Conservation (phyloP, 2,888 invertebrate genomes). For the Theretra japonica region DNA sequence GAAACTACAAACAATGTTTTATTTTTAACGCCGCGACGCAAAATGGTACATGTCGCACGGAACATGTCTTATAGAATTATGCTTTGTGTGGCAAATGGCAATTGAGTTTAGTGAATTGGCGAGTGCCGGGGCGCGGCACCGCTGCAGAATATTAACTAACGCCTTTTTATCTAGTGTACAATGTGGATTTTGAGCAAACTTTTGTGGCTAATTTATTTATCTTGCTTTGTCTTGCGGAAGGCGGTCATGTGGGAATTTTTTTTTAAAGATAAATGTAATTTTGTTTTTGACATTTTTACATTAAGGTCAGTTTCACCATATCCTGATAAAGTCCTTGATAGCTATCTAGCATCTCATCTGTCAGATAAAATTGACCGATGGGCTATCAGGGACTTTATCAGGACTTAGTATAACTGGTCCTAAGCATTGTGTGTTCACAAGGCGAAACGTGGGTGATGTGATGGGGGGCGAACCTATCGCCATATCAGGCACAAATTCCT, state of each 20-base stretch:
- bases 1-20: background rate
- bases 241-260: background rate
- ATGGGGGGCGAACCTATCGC: no score
- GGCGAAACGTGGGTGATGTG: no score
- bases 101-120: conserved; percentile 29
- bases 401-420: no score
- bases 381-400: no score
- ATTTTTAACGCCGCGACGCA: conserved; percentile 18
- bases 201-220: background rate
- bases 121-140: conserved; percentile 11
- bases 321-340: no score
- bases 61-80: conserved; percentile 21
- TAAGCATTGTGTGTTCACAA: no score
- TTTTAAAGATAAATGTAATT: background rate
- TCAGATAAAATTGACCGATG: no score
- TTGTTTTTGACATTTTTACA: no score
- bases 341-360: no score
- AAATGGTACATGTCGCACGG: conserved; percentile 14
- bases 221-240: background rate
- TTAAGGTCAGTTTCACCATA: no score
- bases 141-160: conserved; percentile 25
- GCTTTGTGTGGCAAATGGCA: conserved; percentile 25
- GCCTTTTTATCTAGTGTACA: conserved; percentile 22
- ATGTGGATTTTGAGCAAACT: background rate
- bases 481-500: no score